Conservation (phyloP, 2,113 vertebrate species). For the Vulpes lagopus region DNA sequence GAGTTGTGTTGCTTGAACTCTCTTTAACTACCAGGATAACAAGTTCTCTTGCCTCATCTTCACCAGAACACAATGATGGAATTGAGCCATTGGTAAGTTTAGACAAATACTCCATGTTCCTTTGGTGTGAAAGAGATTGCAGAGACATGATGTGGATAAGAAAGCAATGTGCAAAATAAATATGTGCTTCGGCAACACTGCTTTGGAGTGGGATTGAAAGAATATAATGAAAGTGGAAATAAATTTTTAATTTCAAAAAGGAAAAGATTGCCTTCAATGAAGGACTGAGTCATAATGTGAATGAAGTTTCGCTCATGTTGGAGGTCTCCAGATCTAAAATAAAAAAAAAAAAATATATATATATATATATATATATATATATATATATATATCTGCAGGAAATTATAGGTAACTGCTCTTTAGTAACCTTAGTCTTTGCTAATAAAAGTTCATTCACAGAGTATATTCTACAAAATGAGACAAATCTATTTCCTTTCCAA, state of each 20-base stretch:
- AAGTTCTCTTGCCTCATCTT: slow-evolving; percentile 20
- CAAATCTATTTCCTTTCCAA: not conserved
- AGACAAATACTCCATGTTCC: not conserved
- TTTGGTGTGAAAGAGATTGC: slow-evolving; percentile 1
- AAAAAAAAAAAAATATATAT: not conserved
- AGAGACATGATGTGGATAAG: not conserved
- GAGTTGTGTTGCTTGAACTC: not conserved
- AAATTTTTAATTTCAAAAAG: slow-evolving; percentile 8
- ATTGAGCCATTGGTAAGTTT: not conserved
- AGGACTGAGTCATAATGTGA: not conserved
- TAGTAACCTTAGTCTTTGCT: not conserved
- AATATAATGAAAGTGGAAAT: not conserved
- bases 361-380: not conserved
- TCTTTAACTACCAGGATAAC: not conserved
- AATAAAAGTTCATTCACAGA: slow-evolving; percentile 30
- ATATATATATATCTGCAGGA: not conserved
- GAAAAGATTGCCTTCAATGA: not conserved
- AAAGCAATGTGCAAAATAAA: not conserved
- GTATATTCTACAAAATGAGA: not conserved
- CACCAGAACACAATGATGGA: not conserved
- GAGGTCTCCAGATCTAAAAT: slow-evolving; percentile 38
- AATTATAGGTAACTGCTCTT: not conserved
- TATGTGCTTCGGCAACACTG: not conserved
- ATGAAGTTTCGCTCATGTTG: slow-evolving; percentile 3
- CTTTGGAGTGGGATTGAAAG: not conserved